Evolutionary conservation across 37 sponge, comb jelly and placozoan genomes (phyloP), one percentile per base, ranked within the genome.

Genomic region (Dysidea cf. avara): DNA sequence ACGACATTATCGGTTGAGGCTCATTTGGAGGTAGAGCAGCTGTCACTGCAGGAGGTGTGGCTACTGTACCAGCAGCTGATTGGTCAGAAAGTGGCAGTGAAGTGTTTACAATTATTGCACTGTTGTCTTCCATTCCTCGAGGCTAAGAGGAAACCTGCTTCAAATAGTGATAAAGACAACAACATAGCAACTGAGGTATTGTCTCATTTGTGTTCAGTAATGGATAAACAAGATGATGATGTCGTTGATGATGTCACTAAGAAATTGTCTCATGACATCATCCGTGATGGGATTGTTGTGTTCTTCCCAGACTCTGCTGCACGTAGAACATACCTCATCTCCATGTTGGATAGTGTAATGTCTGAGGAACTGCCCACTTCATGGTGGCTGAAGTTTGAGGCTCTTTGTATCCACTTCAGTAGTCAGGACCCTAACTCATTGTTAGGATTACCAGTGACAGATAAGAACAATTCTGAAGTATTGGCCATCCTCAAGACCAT

Each of bases 371-470:
- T 82, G 66, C 69, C 88, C 2, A n/a, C 43, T 0, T 91, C 92
- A 0, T 86, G 87, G 88, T 74, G 79, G 81, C 71, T 91, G 12
- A 91, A 82, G 76, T 91, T 91, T 70, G 87, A 86, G 40, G 86
- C 87, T 56, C 91, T 94, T 40, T 89, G 92, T 69, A 67, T 71
- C 22, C 89, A 94, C 69, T 94, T 94, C 65, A 86, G 86, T 26
- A 68, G 57, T 25, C 61, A 70, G 21, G 87, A 88, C 40, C 64
- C 64, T 39, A 81, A 82, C 72, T 72, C 87, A n/a, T 64, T 94
- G 37, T 84, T 94, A 9, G 61, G 60, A 16, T 77, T 94, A 35
- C 90, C 16, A 55, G 60, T 32, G 2, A 36, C 50, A 2, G 57
- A 74, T 0, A 31, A 75, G 28, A 48, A 78, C 35, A 59, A 67